Conservation (phyloP, 2,797 vertebrate genomes). For the Sebastes hubbsi region DNA sequence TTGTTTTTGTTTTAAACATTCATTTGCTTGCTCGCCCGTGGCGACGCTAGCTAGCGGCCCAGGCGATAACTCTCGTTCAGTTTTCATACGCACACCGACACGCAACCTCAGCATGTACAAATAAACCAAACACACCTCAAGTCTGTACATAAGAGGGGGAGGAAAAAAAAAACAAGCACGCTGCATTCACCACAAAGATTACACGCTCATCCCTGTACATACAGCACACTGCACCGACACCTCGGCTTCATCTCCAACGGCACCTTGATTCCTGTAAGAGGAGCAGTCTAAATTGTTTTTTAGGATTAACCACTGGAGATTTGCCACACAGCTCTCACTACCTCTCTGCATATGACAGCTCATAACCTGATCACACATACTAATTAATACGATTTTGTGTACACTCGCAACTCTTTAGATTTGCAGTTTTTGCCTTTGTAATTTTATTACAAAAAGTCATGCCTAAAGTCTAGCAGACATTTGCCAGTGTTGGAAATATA, state of each 20-base stretch:
- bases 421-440: conserved; percentile 78
- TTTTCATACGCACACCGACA: conserved; percentile 67
- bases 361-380: conserved; percentile 71
- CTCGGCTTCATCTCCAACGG: conserved; percentile 48
- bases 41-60: conserved; percentile 57
- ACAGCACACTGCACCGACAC: conserved; percentile 72
- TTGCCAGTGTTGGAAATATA: conserved; percentile 88
- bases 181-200: conserved; percentile 82
- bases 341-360: conserved; percentile 67
- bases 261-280: conserved; percentile 28
- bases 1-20: conserved; percentile 79
- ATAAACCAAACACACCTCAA: conserved; percentile 78
- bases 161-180: conserved; percentile 64
- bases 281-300: conserved; percentile 50
- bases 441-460: conserved; percentile 85
- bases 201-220: conserved; percentile 79
- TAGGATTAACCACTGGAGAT: conserved; percentile 47
- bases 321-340: conserved; percentile 58
- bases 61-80: conserved; percentile 52
- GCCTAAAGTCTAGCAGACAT: conserved; percentile 87
- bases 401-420: conserved; percentile 72
- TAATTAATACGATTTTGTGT: conserved; percentile 64
- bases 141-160: conserved; percentile 70
- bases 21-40: conserved; percentile 91
- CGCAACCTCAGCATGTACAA: conserved; percentile 78